A percentile compares a stretch with the other conserved stretches of the same genome.
These are phyloP conservation scores for Tetanocera ferruginea DNA, from an alignment of 2,888 invertebrate genomes.

Conservation along the genomic window DNA sequence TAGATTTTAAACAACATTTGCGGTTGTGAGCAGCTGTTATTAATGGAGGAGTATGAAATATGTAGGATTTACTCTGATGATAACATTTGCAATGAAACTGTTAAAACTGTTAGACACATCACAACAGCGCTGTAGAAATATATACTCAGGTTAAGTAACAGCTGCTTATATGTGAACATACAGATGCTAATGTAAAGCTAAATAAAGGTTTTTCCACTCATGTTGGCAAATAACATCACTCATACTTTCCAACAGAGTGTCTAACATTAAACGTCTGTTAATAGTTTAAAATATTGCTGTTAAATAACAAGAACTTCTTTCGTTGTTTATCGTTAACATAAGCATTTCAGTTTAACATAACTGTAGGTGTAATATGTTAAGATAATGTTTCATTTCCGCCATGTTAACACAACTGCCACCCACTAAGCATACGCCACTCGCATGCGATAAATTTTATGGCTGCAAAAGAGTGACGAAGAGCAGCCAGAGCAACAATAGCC, in stretches of 20 bases:
- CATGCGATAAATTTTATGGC: constrained; percentile 3
- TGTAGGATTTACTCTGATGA: no score
- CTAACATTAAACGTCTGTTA: background rate
- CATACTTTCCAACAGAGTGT: background rate
- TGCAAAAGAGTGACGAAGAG: background rate
- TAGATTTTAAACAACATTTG: no score
- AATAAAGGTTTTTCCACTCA: no score
- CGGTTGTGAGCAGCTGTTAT: no score
- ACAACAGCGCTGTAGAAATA: no score
- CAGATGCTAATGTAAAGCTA: no score
- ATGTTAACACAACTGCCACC: background rate
- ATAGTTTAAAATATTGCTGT: background rate
- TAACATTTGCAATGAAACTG: no score
- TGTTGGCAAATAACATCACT: background rate
- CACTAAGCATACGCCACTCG: constrained; percentile 11
- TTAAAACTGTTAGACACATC: no score
- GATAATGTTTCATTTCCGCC: background rate
- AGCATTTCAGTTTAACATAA: background rate
- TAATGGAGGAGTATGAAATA: no score
- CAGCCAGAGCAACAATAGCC: background rate
- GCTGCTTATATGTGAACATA: no score
- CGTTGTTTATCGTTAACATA: background rate
- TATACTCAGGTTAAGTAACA: no score
- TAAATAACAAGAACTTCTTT: background rate
- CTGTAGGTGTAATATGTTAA: background rate